These are phyloP conservation scores for Mermis nigrescens DNA, from an alignment of 2,888 invertebrate species.

Conservation along the genomic window DNA sequence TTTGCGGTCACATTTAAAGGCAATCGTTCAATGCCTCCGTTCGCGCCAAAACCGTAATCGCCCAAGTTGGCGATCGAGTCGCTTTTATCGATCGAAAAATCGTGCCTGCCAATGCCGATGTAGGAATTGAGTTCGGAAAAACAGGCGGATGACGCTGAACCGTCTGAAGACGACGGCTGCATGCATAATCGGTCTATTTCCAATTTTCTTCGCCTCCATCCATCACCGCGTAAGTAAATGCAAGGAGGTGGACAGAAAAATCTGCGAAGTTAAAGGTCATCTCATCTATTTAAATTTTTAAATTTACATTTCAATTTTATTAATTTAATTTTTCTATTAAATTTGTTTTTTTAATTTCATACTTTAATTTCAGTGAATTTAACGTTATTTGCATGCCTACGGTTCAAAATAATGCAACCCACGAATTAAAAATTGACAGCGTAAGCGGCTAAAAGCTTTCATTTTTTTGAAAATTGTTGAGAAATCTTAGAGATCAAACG, in stretches of 20 bases:
- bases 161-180: neutral
- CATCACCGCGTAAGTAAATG: conserved; percentile 91
- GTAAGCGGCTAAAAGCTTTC: too few relatives aligned
- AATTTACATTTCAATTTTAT: too few relatives aligned
- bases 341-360: neutral
- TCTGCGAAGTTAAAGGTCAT: conserved; percentile 25
- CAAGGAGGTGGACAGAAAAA: conserved; percentile 99
- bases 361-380: too few relatives aligned
- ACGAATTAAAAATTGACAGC: too few relatives aligned
- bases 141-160: conserved; percentile 14
- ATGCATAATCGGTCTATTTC: conserved; percentile 46
- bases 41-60: neutral
- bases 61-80: neutral
- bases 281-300: neutral
- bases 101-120: conserved; percentile 83
- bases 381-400: too few relatives aligned
- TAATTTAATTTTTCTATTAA: too few relatives aligned
- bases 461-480: too few relatives aligned
- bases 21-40: neutral
- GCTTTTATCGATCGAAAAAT: neutral
- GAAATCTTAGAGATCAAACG: too few relatives aligned
- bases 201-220: conserved; percentile 85
- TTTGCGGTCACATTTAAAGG: too few relatives aligned
- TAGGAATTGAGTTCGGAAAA: conserved; percentile 70
- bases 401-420: too few relatives aligned